Base-by-base conservation (phyloP, 64 coral and sea anemone species). In the Pachyseris speciosa region DNA sequence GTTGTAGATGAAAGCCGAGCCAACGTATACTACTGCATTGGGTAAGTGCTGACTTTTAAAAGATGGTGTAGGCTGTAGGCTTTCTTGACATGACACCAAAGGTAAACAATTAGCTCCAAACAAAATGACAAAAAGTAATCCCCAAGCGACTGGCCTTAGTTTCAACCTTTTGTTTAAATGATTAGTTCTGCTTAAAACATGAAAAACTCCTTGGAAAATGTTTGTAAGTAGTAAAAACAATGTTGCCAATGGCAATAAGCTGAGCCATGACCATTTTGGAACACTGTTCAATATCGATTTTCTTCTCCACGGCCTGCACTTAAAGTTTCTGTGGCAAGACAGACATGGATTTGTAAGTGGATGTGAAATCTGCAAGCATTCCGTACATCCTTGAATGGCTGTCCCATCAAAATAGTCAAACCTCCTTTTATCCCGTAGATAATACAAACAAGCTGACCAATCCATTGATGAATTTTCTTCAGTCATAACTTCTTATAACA, bases 1-100 rank as follows among this genome's bases (percentile, higher is more conserved):
- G 39, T 87, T 91, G 67, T 94, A 94, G 31, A 37, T 32, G 72
- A 98, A 94, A 20, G 70, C 80, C 22, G 51, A 83, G 45, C 95
- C 95, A 64, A 98, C 48, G 11, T 58, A 84, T 19, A 78, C 75
- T 17, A 91, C 65, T 2, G 69, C 50, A 66, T 98, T 84, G 15
- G n/a, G 41, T 25, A 98, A 42, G 25, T 79, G 49, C 41, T 52
- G 34, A 37, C 49, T 58, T 26, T 22, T 37, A 13, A 71, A 51
- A 41, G 92, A 57, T 59, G 85, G 65, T 20, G 37, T 41, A 17
- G 92, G 75, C 37, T 89, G 75, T 11, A 94, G 5, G 12, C 51
- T 69, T 67, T 40, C 49, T 89, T 84, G 43, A 78, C 92, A 40
- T 75, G 66, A 59, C 44, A 60, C 69, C 51, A 89, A 37, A 37